Percentiles rank a stretch among this genome's conserved stretches.
These are phyloP conservation scores for Brachionus calyciflorus DNA, from an alignment of 1,140 invertebrate species.

Conservation along the genomic window DNA sequence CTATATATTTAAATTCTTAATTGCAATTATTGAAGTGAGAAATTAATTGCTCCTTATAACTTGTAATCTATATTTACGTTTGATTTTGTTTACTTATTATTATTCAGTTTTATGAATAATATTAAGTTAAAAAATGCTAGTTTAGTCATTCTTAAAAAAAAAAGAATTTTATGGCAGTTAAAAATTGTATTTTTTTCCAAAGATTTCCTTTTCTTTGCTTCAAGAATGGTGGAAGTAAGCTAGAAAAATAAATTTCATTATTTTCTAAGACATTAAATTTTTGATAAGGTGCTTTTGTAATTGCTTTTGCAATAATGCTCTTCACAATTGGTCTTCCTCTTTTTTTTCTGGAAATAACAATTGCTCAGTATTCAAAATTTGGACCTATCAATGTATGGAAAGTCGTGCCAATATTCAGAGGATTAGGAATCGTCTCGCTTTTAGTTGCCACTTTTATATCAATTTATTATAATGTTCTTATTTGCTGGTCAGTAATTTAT, in stretches of 20 bases:
- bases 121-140: too few species aligned
- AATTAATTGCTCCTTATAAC: too few species aligned
- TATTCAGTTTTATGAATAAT: too few species aligned
- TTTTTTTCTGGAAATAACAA: conserved; percentile 72
- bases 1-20: too few species aligned
- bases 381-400: conserved; percentile 75
- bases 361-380: conserved; percentile 75
- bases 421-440: conserved; percentile 56
- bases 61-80: too few species aligned
- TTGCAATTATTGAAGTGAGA: too few species aligned
- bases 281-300: conserved; percentile 67
- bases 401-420: conserved; percentile 72
- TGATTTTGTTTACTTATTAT: too few species aligned
- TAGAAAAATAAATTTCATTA: too few species aligned
- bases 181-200: neutral
- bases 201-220: conserved; percentile 45
- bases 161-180: too few species aligned
- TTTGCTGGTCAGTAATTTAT: conserved; percentile 47
- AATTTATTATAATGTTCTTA: conserved; percentile 48
- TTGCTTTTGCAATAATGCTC: conserved; percentile 67
- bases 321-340: conserved; percentile 70
- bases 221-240: conserved; percentile 43
- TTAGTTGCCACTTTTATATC: conserved; percentile 5
- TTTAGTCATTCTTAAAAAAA: too few species aligned
- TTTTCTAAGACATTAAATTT: too few species aligned